These are phyloP conservation scores for Taurulus bubalis DNA, from an alignment of 2,113 vertebrate genomes.

Conservation along the genomic window DNA sequence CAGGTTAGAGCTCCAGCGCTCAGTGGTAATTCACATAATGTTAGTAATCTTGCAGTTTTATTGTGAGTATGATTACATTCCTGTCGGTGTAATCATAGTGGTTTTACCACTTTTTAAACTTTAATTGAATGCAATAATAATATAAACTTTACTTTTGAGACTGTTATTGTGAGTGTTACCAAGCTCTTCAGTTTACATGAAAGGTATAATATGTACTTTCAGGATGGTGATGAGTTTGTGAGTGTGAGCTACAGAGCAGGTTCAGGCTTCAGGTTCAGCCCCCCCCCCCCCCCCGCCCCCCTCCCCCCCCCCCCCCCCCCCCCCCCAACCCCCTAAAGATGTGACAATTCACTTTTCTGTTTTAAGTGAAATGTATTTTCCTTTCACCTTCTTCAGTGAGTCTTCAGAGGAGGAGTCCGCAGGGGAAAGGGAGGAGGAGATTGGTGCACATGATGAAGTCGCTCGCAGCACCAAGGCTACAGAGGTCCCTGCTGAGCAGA, in stretches of 20 bases:
- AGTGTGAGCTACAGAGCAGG: background rate
- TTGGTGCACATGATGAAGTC: background rate
- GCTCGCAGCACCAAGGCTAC: constrained; percentile 21
- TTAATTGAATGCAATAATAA: constrained; percentile 5
- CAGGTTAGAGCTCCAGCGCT: background rate
- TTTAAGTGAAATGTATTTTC: constrained; percentile 32
- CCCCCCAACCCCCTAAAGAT: too few species aligned
- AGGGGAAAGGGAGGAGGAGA: constrained; percentile 75
- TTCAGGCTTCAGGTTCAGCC: too few species aligned
- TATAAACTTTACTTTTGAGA: background rate
- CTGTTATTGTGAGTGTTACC: background rate
- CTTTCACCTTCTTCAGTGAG: constrained; percentile 68
- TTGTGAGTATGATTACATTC: background rate
- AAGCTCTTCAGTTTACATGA: background rate
- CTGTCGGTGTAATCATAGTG: background rate
- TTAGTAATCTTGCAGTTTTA: background rate
- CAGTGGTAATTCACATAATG: constrained; percentile 8
- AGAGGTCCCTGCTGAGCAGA: constrained; percentile 9
- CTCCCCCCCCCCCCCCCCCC: too few species aligned
- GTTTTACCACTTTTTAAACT: background rate
- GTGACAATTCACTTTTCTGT: background rate
- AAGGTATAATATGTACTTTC: background rate
- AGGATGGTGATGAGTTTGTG: background rate
- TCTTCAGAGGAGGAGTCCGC: constrained; percentile 82
- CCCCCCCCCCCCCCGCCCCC: too few species aligned